Evolutionary conservation across 37 sponge, comb jelly and placozoan species (phyloP).

Genomic region (Petrosia ficiformis): DNA sequence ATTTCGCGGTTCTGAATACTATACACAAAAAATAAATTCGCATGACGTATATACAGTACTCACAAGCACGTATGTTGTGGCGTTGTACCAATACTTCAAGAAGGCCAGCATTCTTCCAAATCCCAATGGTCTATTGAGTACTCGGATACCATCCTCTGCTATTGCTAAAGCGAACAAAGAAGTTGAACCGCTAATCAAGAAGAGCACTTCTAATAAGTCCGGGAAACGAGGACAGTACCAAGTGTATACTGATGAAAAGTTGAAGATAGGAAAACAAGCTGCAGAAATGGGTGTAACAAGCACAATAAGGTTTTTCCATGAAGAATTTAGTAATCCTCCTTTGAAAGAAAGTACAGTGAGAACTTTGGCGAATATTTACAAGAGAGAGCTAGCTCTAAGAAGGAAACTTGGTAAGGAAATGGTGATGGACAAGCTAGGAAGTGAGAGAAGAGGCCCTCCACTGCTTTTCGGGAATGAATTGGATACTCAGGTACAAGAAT

Average conservation of each 20-base stretch:
- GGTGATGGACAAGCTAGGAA: neutral
- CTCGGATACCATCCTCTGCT: conserved; percentile 3
- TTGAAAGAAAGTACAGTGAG: conserved; percentile 20
- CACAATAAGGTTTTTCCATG: neutral
- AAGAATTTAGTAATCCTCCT: neutral
- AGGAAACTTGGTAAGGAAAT: neutral
- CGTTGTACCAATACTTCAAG: neutral
- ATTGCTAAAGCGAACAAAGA: conserved; percentile 14
- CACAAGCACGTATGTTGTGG: neutral
- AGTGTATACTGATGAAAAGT: neutral
- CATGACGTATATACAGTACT: no score
- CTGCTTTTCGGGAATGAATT: conserved; percentile 7
- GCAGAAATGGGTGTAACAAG: conserved; percentile 11
- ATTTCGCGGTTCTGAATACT: neutral
- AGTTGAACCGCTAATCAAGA: neutral
- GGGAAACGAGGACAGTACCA: conserved; percentile 19
- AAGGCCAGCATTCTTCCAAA: conserved; percentile 3
- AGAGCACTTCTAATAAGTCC: neutral
- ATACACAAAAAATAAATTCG: neutral
- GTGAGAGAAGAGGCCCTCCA: conserved; percentile 14
- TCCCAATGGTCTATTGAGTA: neutral
- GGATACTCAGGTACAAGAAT: conserved; percentile 20
- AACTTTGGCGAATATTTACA: neutral
- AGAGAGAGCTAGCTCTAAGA: conserved; percentile 13
- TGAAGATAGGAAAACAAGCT: neutral